These are phyloP conservation scores for Aurelia sp. DNA, from an alignment of 30 jellyfish, hydroid and myxozoan species.

Conservation along the genomic window DNA sequence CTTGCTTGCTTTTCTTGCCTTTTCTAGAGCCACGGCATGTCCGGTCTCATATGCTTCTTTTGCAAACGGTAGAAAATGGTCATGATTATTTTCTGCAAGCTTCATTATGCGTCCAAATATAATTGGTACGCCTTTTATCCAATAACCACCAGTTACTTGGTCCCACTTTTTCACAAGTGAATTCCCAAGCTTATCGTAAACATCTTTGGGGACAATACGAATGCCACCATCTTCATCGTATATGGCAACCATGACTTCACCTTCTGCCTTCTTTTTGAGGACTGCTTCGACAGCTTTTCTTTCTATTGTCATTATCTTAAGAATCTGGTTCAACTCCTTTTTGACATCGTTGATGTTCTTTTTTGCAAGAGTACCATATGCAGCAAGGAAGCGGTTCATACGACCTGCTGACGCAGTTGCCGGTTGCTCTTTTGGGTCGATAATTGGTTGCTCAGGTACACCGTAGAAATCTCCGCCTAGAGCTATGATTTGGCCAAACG, in stretches of 20 bases:
- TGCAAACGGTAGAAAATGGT: constrained; percentile 24
- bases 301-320: not conserved
- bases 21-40: constrained; percentile 23
- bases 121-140: constrained; percentile 24
- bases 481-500: constrained; percentile 40
- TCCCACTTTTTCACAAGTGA: constrained; percentile 7
- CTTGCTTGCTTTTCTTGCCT: constrained; percentile 19
- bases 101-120: constrained; percentile 19
- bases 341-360: not conserved
- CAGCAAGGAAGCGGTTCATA: constrained; percentile 18
- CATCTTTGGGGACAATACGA: constrained; percentile 23
- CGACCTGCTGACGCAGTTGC: not conserved
- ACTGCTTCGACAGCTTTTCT: not conserved
- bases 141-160: constrained; percentile 1
- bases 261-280: constrained; percentile 4
- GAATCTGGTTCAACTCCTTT: constrained; percentile 9
- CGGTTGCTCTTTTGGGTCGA: not conserved
- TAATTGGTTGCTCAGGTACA: constrained; percentile 32
- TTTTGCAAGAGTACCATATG: constrained; percentile 13
- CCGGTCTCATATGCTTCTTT: constrained; percentile 27
- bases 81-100: constrained; percentile 16
- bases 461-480: constrained; percentile 44
- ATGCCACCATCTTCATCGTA: constrained; percentile 2
- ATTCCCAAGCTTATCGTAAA: constrained; percentile 13
- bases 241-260: not conserved